Evolutionary conservation across 2,888 invertebrate species (phyloP).

Genomic region (Liodrosophila aerea): DNA sequence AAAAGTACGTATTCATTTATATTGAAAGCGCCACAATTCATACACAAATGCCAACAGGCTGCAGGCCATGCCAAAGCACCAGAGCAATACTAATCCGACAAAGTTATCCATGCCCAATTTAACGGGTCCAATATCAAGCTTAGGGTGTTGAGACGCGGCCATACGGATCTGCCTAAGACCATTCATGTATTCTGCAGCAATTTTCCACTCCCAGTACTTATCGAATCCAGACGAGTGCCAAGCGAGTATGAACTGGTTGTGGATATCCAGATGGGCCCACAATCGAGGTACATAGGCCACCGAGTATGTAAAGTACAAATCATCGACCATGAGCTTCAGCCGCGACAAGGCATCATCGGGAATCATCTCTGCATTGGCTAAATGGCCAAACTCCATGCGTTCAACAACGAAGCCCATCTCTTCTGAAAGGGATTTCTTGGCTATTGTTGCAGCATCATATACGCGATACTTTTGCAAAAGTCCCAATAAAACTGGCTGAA

Average conservation of each 20-base stretch:
- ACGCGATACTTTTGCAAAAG: constrained; percentile 55
- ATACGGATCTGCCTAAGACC: constrained; percentile 68
- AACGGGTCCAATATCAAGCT: constrained; percentile 65
- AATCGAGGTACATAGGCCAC: constrained; percentile 85
- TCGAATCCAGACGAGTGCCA: constrained; percentile 86
- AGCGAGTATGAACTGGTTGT: constrained; percentile 84
- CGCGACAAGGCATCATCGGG: constrained; percentile 84
- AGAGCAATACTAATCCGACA: constrained; percentile 72
- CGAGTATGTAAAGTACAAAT: constrained; percentile 86
- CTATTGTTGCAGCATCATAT: constrained; percentile 46
- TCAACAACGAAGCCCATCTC: constrained; percentile 86
- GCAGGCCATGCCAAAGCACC: constrained; percentile 65
- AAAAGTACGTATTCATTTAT: too few relatives aligned
- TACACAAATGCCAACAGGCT: constrained; percentile 61
- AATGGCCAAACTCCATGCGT: constrained; percentile 86
- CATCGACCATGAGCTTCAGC: constrained; percentile 86
- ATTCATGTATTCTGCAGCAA: constrained; percentile 64
- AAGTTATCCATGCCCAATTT: constrained; percentile 71
- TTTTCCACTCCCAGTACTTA: constrained; percentile 85
- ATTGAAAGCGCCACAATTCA: constrained; percentile 46
- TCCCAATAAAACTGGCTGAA: constrained; percentile 48
- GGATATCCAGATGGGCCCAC: constrained; percentile 84
- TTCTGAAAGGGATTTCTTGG: constrained; percentile 82
- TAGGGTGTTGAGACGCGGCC: constrained; percentile 52
- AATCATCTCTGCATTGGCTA: constrained; percentile 86